Percentiles rank a stretch among this genome's conserved stretches.
These are phyloP conservation scores for Scylla paramamosain DNA, from an alignment of 1,140 invertebrate species.

Conservation along the genomic window DNA sequence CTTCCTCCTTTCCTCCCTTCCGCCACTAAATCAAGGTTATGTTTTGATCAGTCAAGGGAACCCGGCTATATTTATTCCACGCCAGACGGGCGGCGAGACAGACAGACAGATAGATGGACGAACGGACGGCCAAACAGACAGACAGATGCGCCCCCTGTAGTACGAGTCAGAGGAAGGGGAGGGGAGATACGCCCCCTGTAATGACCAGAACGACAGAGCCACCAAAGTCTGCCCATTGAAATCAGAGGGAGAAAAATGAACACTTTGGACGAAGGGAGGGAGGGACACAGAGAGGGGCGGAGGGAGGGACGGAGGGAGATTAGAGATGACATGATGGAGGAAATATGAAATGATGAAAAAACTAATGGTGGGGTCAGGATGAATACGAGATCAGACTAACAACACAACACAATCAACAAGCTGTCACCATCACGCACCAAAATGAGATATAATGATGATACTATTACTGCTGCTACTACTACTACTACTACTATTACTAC, in stretches of 20 bases:
- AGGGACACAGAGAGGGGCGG: not conserved
- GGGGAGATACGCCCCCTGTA: not conserved
- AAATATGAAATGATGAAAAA: slow-evolving; percentile 25
- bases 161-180: not conserved
- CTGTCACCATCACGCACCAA: not conserved
- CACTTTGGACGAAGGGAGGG: not conserved
- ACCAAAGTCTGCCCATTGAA: not conserved
- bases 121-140: not conserved
- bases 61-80: not conserved
- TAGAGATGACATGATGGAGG: not conserved
- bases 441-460: not conserved
- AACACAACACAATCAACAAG: slow-evolving; percentile 2
- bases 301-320: not conserved
- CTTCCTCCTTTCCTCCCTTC: not conserved
- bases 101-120: not conserved
- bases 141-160: slow-evolving; percentile 8
- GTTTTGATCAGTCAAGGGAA: not conserved
- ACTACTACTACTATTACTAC: not conserved
- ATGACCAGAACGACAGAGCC: not conserved
- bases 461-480: not conserved
- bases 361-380: slow-evolving; percentile 11
- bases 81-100: not conserved
- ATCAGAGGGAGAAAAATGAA: slow-evolving; percentile 28
- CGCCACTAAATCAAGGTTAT: slow-evolving; percentile 8
- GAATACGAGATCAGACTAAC: not conserved